phyloP scores from a whole-genome alignment of 2,113 vertebrate species.

The Megaceryle torquata region DNA sequence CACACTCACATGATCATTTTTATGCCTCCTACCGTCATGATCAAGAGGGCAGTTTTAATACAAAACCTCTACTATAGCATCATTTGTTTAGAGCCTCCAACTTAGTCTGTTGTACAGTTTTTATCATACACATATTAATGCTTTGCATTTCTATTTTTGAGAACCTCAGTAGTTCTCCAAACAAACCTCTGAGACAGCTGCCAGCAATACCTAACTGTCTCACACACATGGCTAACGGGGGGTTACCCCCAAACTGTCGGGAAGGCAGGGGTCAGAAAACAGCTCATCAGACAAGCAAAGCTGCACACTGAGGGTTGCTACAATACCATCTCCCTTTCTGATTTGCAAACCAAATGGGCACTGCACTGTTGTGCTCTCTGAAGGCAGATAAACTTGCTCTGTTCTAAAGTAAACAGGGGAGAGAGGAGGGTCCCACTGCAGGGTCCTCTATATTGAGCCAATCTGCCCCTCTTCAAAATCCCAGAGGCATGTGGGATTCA shows the following conservation, averaged over 20 bases:
- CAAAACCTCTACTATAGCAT: rapidly evolving
- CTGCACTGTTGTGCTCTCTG: rapidly evolving
- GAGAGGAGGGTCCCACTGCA: rapidly evolving
- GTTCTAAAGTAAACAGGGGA: not conserved
- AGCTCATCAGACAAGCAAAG: not conserved
- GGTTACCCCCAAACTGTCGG: not conserved
- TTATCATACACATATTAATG: not conserved
- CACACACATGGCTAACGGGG: not conserved
- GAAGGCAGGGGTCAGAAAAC: not conserved
- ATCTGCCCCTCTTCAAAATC: not conserved
- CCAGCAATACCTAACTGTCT: not conserved
- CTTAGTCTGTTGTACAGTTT: rapidly evolving
- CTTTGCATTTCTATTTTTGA: not conserved
- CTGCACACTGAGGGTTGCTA: rapidly evolving
- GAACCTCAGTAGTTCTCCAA: not conserved
- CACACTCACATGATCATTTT: rapidly evolving
- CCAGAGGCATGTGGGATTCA: not conserved
- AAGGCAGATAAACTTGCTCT: rapidly evolving
- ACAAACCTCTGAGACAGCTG: not conserved
- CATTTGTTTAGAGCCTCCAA: not conserved
- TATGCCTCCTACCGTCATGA: not conserved
- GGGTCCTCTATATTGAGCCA: not conserved
- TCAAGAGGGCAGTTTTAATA: not conserved
- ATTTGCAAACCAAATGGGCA: not conserved
- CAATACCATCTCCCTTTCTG: not conserved